Conservation (phyloP, 2,113 vertebrate genomes). For the Chamaetylas fuelleborni region DNA sequence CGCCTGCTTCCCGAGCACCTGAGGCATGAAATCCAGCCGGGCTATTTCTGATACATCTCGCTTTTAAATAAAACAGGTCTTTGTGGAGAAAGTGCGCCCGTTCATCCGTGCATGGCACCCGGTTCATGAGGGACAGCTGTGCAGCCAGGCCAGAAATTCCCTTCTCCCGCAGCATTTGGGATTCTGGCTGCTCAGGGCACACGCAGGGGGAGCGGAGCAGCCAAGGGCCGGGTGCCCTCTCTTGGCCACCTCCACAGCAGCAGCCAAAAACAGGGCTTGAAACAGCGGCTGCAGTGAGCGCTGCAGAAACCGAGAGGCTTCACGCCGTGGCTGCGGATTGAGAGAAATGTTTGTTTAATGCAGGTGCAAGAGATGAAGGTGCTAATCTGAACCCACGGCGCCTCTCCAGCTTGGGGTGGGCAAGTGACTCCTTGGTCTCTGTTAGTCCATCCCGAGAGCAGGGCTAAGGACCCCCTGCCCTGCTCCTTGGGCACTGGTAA, state of each 20-base stretch:
- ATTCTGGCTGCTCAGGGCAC: too few relatives aligned
- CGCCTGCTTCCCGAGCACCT: neutral
- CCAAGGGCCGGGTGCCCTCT: slow-evolving; percentile 32
- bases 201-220: neutral
- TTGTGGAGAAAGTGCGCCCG: neutral
- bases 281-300: too few relatives aligned
- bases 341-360: neutral
- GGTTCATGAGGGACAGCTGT: neutral
- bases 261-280: neutral
- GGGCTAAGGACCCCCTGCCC: neutral
- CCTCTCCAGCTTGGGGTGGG: neutral
- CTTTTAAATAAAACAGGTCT: neutral
- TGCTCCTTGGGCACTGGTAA: neutral
- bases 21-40: neutral
- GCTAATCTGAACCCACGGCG: neutral
- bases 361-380: neutral
- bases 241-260: neutral
- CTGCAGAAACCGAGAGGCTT: neutral
- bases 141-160: neutral
- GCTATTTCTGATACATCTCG: neutral
- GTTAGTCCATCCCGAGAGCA: neutral
- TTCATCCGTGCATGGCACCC: neutral
- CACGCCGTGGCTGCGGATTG: neutral
- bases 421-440: neutral
- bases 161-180: rapidly evolving